phyloP scores from a whole-genome alignment of 1,140 invertebrate genomes.

The Drosophila trapezifrons region DNA sequence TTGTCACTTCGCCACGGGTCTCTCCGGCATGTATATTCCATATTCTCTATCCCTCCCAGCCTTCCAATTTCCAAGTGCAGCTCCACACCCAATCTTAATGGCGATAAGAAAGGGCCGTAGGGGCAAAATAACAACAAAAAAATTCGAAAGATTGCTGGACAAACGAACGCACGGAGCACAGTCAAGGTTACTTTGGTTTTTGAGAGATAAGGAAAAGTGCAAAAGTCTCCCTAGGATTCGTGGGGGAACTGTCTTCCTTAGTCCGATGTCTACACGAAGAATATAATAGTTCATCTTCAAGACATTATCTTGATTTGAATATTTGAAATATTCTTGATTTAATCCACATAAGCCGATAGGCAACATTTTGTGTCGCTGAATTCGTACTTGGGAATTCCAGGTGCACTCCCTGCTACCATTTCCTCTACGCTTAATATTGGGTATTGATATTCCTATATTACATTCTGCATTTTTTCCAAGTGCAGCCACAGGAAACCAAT shows the following conservation, averaged over 20 bases:
- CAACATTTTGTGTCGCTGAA: no score
- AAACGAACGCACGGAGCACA: background rate
- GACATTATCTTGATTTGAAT: no score
- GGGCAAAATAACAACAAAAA: constrained; percentile 1
- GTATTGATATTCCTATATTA: no score
- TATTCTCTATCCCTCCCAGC: background rate
- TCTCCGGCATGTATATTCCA: background rate
- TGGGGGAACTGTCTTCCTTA: background rate
- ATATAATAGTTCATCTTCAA: no score
- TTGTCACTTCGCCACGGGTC: constrained; percentile 27
- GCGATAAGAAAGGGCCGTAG: constrained; percentile 21
- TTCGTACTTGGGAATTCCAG: no score
- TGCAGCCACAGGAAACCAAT: constrained; percentile 39
- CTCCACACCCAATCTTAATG: constrained; percentile 4
- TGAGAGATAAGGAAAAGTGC: constrained; percentile 1
- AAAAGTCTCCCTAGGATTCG: no score
- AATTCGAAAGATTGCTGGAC: constrained; percentile 3
- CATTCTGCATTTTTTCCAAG: background rate
- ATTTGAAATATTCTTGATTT: no score
- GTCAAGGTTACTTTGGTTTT: constrained; percentile 27
- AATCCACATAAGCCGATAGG: no score
- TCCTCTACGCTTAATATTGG: no score
- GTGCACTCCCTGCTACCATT: no score
- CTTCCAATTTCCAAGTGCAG: constrained; percentile 6
- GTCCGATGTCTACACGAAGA: background rate